These are phyloP conservation scores for Norana najaformis DNA, from an alignment of 2,888 invertebrate genomes.

Conservation along the genomic window DNA sequence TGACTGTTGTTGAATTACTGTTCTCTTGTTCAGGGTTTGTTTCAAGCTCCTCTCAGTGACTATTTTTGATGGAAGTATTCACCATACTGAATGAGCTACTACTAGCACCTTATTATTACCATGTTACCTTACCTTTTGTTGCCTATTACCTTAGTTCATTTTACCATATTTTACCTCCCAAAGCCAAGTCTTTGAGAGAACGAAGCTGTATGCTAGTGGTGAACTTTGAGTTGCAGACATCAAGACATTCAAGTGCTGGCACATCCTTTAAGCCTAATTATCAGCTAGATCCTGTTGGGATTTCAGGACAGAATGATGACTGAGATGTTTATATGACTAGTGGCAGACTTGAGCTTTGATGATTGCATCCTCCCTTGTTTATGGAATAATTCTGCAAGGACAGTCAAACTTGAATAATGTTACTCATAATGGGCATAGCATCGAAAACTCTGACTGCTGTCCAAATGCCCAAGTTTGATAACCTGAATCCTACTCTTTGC, in stretches of 20 bases:
- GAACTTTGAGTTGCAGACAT: background rate
- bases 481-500: background rate
- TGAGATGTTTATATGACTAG: background rate
- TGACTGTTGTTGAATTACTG: background rate
- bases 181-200: background rate
- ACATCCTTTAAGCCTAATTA: background rate
- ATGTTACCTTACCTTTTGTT: background rate
- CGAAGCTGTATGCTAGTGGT: background rate
- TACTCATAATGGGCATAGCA: background rate
- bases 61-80: background rate
- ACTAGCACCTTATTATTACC: background rate
- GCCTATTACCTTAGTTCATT: background rate
- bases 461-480: background rate
- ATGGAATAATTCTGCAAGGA: background rate
- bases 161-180: background rate
- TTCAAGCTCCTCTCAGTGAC: background rate
- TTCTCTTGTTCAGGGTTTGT: too few species aligned
- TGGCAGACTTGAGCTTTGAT: background rate
- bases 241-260: background rate
- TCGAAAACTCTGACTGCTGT: background rate
- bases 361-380: background rate
- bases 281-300: background rate
- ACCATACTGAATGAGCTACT: background rate
- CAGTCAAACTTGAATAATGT: conserved; percentile 2
- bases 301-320: background rate